phyloP scores from a whole-genome alignment of 2,888 invertebrate species.

The Amphimallon solstitiale region DNA sequence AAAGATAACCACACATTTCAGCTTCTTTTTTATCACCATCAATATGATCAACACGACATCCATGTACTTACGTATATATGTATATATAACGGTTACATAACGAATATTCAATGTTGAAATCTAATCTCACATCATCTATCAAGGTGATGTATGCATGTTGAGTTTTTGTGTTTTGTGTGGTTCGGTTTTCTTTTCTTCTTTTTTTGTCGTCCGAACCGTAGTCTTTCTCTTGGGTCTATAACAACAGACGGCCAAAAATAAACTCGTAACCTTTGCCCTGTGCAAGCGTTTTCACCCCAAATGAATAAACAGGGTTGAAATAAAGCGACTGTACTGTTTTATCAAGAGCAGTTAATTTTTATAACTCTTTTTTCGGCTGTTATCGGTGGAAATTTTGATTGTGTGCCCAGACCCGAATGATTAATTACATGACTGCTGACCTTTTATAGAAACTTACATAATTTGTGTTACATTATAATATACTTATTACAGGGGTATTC shows the following conservation, averaged over 20 bases:
- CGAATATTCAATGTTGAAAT: constrained; percentile 26
- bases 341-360: constrained; percentile 41
- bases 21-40: constrained; percentile 12
- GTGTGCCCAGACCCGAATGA: background rate
- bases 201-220: constrained; percentile 39
- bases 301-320: constrained; percentile 37
- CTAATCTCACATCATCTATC: constrained; percentile 20
- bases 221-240: constrained; percentile 37
- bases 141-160: no score
- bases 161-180: no score
- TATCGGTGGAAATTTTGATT: constrained; percentile 40
- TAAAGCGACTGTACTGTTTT: background rate
- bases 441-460: no score
- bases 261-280: constrained; percentile 45
- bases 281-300: constrained; percentile 40
- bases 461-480: no score
- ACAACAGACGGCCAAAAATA: constrained; percentile 40
- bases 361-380: constrained; percentile 44
- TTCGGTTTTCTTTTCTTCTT: no score
- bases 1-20: no score
- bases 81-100: constrained; percentile 20
- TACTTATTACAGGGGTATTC: no score
- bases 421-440: no score
- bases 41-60: no score
- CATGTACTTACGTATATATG: no score